These are phyloP conservation scores for Hydroisotoma schaefferi DNA, from an alignment of 2,888 invertebrate genomes.

Conservation along the genomic window DNA sequence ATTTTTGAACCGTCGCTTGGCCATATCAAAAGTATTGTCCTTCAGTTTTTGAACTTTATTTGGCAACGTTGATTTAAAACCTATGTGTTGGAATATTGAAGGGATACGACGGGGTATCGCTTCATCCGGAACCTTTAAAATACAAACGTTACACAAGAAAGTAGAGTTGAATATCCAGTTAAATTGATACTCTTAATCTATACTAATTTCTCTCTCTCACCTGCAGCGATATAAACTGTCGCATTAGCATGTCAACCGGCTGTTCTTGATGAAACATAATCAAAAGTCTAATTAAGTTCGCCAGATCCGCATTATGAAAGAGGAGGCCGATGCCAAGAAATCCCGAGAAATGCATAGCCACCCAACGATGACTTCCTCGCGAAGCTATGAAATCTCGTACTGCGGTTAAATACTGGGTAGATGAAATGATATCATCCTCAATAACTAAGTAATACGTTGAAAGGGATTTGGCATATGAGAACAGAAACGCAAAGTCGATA, in stretches of 20 bases:
- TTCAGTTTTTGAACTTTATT: conserved; percentile 51
- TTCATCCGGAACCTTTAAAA: conserved; percentile 41
- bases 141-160: background rate
- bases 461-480: conserved; percentile 50
- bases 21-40: conserved; percentile 50
- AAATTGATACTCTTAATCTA: background rate
- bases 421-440: conserved; percentile 53
- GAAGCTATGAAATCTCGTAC: conserved; percentile 50
- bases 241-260: conserved; percentile 50
- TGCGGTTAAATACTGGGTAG: conserved; percentile 50
- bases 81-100: conserved; percentile 51
- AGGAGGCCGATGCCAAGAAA: conserved; percentile 52
- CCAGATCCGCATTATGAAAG: conserved; percentile 49
- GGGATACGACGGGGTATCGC: conserved; percentile 49
- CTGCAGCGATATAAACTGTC: conserved; percentile 49
- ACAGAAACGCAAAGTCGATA: conserved; percentile 52
- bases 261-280: conserved; percentile 50
- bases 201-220: conserved; percentile 24
- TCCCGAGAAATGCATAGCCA: conserved; percentile 51
- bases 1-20: conserved; percentile 43
- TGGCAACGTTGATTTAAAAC: conserved; percentile 51
- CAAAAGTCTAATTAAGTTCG: conserved; percentile 48
- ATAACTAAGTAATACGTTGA: conserved; percentile 52
- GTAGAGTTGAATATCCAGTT: background rate
- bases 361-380: conserved; percentile 48